These are phyloP conservation scores for Nansenia antarctica DNA, from an alignment of 2,113 vertebrate genomes.

Conservation along the genomic window DNA sequence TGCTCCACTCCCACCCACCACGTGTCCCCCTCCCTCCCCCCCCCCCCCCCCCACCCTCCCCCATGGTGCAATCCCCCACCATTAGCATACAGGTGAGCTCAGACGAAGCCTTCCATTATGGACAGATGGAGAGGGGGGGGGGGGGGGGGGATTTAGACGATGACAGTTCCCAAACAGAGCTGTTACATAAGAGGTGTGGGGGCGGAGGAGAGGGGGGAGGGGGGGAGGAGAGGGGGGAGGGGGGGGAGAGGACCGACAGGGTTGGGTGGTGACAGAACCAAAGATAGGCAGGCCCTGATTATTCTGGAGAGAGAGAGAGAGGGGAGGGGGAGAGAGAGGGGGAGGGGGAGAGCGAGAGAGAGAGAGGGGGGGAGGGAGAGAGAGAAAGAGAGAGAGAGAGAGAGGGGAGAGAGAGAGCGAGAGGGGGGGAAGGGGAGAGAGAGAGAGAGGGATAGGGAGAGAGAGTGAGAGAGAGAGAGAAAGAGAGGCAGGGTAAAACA, in stretches of 20 bases:
- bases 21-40: constrained; percentile 35
- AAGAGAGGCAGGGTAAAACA: constrained; percentile 39
- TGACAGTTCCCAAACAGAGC: constrained; percentile 38
- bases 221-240: constrained; percentile 49
- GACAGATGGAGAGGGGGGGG: constrained; percentile 25
- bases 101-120: constrained; percentile 19
- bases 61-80: constrained; percentile 49
- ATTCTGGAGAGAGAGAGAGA: constrained; percentile 48
- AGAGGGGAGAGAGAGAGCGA: constrained; percentile 10
- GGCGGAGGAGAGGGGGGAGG: constrained; percentile 24
- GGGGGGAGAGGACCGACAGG: constrained; percentile 42
- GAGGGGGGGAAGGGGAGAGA: constrained; percentile 48
- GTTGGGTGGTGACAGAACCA: too few relatives aligned
- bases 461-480: constrained; percentile 51
- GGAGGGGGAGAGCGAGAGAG: constrained; percentile 41
- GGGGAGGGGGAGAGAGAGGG: constrained; percentile 39
- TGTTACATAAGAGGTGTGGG: constrained; percentile 52
- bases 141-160: too few relatives aligned
- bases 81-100: constrained; percentile 67
- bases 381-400: not conserved
- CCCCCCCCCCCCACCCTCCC: constrained; percentile 31
- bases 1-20: constrained; percentile 40
- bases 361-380: not conserved
- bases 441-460: constrained; percentile 41
- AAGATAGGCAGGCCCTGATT: too few relatives aligned